Conservation (phyloP, 2,888 invertebrate genomes). For the Seira ritae region DNA sequence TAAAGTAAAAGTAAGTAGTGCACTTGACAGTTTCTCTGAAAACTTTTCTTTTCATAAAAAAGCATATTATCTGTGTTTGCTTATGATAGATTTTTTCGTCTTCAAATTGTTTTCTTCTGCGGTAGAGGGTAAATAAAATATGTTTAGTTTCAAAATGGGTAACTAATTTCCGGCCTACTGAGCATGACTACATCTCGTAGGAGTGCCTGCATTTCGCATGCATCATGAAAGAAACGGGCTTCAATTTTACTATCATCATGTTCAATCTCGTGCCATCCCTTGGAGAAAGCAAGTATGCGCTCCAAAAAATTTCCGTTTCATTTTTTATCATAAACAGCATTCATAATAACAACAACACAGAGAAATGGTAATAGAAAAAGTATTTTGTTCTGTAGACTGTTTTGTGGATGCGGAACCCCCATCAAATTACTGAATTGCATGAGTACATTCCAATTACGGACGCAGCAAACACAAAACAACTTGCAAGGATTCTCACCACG, state of each 20-base stretch:
- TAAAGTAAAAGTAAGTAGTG: not conserved
- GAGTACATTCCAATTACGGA: too few relatives aligned
- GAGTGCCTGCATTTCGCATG: not conserved
- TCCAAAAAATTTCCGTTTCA: too few relatives aligned
- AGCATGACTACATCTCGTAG: too few relatives aligned
- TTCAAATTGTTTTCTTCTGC: slow-evolving; percentile 7
- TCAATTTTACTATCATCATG: not conserved
- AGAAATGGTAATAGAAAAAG: not conserved
- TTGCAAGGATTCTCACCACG: slow-evolving; percentile 3
- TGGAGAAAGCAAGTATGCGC: not conserved
- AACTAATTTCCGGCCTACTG: not conserved
- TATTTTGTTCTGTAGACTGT: not conserved
- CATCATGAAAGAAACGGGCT: not conserved
- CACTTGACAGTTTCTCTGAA: not conserved
- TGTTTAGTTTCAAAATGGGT: not conserved
- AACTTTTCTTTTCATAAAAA: not conserved
- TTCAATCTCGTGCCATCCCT: not conserved
- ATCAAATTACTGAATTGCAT: not conserved
- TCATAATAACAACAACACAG: too few relatives aligned
- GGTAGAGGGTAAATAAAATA: not conserved
- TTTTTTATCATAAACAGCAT: too few relatives aligned
- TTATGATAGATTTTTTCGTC: not conserved
- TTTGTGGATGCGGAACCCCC: not conserved
- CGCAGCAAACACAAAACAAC: not conserved
- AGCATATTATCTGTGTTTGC: too few relatives aligned